A percentile compares a stretch with the other conserved stretches of the same genome.
These are phyloP conservation scores for Ciconia boyciana DNA, from an alignment of 2,113 vertebrate species.

Conservation along the genomic window DNA sequence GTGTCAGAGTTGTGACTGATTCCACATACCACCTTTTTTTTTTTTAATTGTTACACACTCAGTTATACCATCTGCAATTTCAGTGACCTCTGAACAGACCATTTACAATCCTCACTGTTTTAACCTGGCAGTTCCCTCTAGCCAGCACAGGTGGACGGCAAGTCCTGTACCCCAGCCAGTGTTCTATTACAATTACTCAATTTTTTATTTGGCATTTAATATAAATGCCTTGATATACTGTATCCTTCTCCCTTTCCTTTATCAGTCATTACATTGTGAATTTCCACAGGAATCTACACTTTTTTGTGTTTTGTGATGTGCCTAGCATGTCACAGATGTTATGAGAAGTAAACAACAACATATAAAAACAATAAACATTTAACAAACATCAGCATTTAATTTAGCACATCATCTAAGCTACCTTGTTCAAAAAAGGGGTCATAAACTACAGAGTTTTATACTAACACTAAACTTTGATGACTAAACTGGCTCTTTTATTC, in stretches of 20 bases:
- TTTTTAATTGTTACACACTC: neutral
- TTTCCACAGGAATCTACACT: neutral
- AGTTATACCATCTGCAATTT: neutral
- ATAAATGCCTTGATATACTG: neutral
- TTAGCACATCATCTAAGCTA: neutral
- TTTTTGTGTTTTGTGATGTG: neutral
- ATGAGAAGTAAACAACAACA: neutral
- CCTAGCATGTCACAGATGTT: neutral
- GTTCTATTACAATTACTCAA: too few relatives aligned
- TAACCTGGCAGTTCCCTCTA: neutral
- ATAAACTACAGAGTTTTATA: neutral
- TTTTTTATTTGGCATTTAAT: neutral
- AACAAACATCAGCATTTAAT: neutral
- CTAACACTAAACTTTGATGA: neutral
- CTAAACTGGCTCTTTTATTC: neutral
- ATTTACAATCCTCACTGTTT: neutral
- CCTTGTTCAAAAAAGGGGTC: neutral
- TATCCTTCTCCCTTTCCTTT: neutral
- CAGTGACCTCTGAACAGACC: neutral
- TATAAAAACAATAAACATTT: neutral
- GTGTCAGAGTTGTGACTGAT: neutral
- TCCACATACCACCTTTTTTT: neutral
- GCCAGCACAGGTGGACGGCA: neutral
- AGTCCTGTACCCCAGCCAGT: neutral
- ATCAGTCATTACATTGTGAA: neutral